A percentile compares a stretch with the other conserved stretches of the same genome.
Evolutionary conservation across 2,797 vertebrate genomes (phyloP).

Genomic region (Manis pentadactyla): DNA sequence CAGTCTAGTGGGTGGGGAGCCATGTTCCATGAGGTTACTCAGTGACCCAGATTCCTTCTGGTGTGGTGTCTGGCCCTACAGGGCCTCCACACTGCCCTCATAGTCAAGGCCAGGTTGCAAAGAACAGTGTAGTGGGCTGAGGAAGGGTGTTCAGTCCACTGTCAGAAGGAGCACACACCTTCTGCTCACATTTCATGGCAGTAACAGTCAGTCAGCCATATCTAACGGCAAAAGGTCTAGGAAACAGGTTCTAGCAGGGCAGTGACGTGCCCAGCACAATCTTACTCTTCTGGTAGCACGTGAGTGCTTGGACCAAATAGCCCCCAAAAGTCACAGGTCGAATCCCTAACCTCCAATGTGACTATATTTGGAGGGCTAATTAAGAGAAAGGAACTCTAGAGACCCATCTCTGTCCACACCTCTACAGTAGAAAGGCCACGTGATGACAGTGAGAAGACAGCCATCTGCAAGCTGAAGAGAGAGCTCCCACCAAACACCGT

Average conservation of each 20-base stretch:
- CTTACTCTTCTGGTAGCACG: neutral
- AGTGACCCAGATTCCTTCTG: neutral
- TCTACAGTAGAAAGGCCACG: neutral
- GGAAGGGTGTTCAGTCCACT: too few relatives aligned
- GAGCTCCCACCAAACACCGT: neutral
- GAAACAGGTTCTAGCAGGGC: neutral
- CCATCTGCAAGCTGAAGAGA: neutral
- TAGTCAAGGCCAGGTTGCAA: neutral
- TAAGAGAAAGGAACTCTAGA: neutral
- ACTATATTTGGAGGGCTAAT: neutral
- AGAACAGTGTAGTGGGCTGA: neutral
- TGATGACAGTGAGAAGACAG: neutral
- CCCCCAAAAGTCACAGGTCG: neutral
- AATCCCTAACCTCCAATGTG: neutral
- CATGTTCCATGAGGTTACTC: too few relatives aligned
- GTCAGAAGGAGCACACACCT: neutral
- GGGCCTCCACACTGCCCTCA: neutral
- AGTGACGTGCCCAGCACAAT: neutral
- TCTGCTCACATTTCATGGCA: rapidly evolving
- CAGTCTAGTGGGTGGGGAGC: neutral
- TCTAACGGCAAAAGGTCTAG: neutral
- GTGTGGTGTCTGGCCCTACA: neutral
- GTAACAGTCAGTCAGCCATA: neutral
- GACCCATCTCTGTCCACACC: neutral
- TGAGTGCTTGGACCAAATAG: neutral